Conservation (phyloP, 2,888 invertebrate genomes). For the Polydrusus pterygomalis region DNA sequence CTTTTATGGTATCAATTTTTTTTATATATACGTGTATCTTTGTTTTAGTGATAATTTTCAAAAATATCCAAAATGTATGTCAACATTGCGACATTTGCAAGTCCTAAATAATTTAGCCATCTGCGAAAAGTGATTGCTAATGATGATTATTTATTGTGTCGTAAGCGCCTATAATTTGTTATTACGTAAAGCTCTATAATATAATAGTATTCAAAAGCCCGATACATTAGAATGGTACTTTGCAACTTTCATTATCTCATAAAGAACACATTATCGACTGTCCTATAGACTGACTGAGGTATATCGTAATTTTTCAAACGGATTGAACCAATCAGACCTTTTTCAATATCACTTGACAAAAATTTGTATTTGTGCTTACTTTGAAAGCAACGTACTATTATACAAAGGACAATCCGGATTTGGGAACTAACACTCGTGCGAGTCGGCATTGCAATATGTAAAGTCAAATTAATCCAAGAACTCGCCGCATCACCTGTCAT, state of each 20-base stretch:
- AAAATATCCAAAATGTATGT: neutral
- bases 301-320: no score
- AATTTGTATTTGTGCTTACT: no score
- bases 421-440: no score
- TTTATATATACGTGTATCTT: no score
- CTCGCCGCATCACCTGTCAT: no score
- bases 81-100: neutral
- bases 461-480: no score
- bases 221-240: slow-evolving; percentile 10
- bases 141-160: slow-evolving; percentile 7
- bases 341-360: no score
- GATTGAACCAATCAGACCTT: no score
- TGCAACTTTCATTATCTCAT: slow-evolving; percentile 23
- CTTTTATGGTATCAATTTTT: neutral
- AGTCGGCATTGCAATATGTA: no score
- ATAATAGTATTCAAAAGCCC: slow-evolving; percentile 10
- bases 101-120: neutral
- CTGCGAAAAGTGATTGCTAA: slow-evolving; percentile 15
- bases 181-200: slow-evolving; percentile 10
- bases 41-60: neutral
- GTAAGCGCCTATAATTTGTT: slow-evolving; percentile 10
- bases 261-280: slow-evolving; percentile 9
- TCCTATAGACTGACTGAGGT: neutral
- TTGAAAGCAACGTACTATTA: no score
- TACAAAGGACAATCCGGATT: no score